A percentile compares a stretch with the other conserved stretches of the same genome.
These are phyloP conservation scores for Neodiprion pinetum DNA, from an alignment of 1,140 invertebrate genomes.

Conservation along the genomic window DNA sequence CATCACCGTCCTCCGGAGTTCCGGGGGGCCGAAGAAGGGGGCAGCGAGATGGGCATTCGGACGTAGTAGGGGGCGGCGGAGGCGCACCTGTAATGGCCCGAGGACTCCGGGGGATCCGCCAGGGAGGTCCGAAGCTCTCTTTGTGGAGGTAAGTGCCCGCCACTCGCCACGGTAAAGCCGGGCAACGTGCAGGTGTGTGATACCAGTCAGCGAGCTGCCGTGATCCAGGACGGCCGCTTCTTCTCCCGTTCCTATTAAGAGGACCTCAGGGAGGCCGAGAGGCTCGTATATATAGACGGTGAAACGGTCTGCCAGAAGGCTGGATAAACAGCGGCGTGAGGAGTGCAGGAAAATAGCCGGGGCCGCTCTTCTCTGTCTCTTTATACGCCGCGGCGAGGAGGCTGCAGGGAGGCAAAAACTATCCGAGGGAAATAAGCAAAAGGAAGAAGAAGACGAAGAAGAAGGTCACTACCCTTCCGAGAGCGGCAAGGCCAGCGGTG, in stretches of 20 bases:
- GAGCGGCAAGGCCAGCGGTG: not conserved
- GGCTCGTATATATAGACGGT: not conserved
- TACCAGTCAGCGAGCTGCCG: not conserved
- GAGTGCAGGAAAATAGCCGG: too few species aligned
- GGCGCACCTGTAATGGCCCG: slow-evolving; percentile 1
- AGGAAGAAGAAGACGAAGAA: not conserved
- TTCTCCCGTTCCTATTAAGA: not conserved
- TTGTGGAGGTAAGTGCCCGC: not conserved
- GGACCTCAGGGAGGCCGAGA: not conserved
- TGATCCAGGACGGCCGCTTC: not conserved
- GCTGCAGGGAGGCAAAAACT: too few species aligned
- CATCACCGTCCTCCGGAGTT: too few species aligned
- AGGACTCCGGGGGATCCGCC: not conserved
- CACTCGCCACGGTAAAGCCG: too few species aligned
- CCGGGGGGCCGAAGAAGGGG: too few species aligned
- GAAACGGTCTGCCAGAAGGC: too few species aligned
- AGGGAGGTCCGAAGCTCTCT: not conserved
- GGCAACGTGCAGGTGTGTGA: not conserved
- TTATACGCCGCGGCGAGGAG: too few species aligned
- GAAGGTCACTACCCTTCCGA: slow-evolving; percentile 4
- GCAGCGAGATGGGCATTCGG: too few species aligned
- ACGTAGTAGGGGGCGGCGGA: not conserved
- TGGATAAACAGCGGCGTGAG: too few species aligned
- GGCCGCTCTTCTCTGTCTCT: too few species aligned
- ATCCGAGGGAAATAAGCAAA: not conserved